Base-by-base conservation (phyloP, 1,140 invertebrate genomes). In the Cydia amplana region DNA sequence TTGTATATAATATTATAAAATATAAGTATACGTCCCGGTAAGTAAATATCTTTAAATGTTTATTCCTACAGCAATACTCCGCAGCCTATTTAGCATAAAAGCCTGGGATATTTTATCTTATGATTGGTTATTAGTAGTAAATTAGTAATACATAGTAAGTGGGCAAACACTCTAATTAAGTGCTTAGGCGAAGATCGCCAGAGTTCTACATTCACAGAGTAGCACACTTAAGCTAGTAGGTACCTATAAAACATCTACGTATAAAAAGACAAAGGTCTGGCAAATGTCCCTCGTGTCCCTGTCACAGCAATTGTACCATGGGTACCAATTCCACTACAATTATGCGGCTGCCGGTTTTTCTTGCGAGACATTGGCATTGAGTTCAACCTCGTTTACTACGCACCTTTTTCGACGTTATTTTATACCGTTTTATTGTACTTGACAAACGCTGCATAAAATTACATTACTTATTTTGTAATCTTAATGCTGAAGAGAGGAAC, bases 331-430 rank as follows among this genome's bases (percentile, higher is more conserved):
- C 64, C 65, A 70, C 65, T n/a, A 36, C 43, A 51, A 73, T 73
- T 73, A 73, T 73, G 72, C 28, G 23, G 23, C 72, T 18, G 72
- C 51, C 43, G 20, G 72, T 51, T 77, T 79, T 82, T 79, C 78
- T 75, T 70, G 74, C 51, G 63, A 80, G 79, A 77, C 79, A 80
- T 82, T 82, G 80, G 77, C 80, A 82, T 82, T 82, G 80, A 77
- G 72, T 43, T 46, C 74, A 60, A 77, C 75, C 75, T 81, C 65
- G 73, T 77, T 80, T 78, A 65, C 64, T 76, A 70, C 23, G 64
- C 28, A 60, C 55, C 6, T 60, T 60, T 60, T 60, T 23, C 55
- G 18, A 60, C 9, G 6, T 7, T 18, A 18, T 55, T 60, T 23
- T 60, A 23, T 10, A 60, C 20, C 7, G 20, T 60, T 60, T 20